These are phyloP conservation scores for Rhinogobius similis DNA, from an alignment of 2,113 vertebrate genomes.

Conservation along the genomic window DNA sequence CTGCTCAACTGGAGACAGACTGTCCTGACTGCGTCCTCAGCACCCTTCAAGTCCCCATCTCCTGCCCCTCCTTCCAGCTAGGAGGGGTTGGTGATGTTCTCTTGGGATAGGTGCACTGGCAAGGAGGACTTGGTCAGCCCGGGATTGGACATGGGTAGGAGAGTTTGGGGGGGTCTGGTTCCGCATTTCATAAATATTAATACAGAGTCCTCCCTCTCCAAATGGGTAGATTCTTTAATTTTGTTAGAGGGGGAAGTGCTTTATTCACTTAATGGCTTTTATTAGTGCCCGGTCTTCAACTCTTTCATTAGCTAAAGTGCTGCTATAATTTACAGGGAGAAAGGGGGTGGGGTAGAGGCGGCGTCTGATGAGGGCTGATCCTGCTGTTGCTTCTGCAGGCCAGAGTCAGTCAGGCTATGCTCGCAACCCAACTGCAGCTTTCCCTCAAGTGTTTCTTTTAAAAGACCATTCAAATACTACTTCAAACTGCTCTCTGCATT, in stretches of 20 bases:
- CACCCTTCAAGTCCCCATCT: slow-evolving; percentile 74
- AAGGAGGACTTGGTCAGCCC: slow-evolving; percentile 70
- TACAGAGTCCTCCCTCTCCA: slow-evolving; percentile 78
- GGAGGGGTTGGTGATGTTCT: slow-evolving; percentile 74
- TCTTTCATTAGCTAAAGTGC: slow-evolving; percentile 89
- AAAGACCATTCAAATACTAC: slow-evolving; percentile 10
- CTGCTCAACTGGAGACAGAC: slow-evolving; percentile 73
- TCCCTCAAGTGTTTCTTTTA: slow-evolving; percentile 34
- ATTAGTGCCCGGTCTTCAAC: slow-evolving; percentile 84
- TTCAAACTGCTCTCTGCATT: not conserved
- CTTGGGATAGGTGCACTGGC: slow-evolving; percentile 77
- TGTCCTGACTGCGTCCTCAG: slow-evolving; percentile 75
- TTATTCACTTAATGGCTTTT: slow-evolving; percentile 88
- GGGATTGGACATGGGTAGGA: slow-evolving; percentile 69
- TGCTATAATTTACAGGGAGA: slow-evolving; percentile 84
- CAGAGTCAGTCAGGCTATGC: slow-evolving; percentile 39
- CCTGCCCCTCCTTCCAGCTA: slow-evolving; percentile 71
- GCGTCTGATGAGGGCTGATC: slow-evolving; percentile 60
- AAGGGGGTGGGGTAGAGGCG: slow-evolving; percentile 54
- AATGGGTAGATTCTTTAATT: slow-evolving; percentile 84
- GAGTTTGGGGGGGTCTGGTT: slow-evolving; percentile 65
- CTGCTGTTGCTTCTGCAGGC: slow-evolving; percentile 54
- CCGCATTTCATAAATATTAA: slow-evolving; percentile 88
- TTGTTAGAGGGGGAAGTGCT: slow-evolving; percentile 86
- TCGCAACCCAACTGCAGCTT: slow-evolving; percentile 53